Conservation (phyloP, 2,113 vertebrate genomes). For the Nesoenas mayeri region DNA sequence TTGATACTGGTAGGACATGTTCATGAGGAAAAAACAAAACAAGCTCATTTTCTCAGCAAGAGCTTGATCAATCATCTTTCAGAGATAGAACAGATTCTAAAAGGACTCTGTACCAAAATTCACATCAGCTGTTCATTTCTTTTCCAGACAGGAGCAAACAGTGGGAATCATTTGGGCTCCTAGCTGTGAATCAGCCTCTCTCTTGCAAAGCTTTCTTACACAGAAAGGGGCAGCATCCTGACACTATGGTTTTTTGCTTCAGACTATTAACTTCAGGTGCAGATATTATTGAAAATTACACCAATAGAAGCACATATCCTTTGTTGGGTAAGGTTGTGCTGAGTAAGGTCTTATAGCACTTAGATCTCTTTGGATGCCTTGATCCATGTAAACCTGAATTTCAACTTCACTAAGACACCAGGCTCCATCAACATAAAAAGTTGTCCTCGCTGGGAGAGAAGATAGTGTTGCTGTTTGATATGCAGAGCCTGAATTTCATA, state of each 20-base stretch:
- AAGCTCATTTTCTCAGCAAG: background rate
- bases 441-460: background rate
- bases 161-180: background rate
- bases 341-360: background rate
- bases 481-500: background rate
- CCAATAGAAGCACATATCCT: background rate
- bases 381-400: background rate
- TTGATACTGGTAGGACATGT: background rate
- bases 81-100: background rate
- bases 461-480: background rate
- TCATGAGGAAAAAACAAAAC: background rate
- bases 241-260: background rate
- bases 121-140: background rate
- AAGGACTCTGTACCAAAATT: background rate
- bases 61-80: background rate
- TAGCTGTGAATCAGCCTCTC: background rate
- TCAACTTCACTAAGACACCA: background rate
- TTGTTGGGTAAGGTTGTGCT: background rate
- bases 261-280: background rate
- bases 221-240: background rate
- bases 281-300: background rate
- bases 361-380: background rate
- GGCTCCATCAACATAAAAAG: background rate
- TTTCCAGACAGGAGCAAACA: background rate
- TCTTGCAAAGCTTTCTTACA: background rate